Conservation (phyloP, 2,797 vertebrate species). For the Ctenopoma kingsleyae region DNA sequence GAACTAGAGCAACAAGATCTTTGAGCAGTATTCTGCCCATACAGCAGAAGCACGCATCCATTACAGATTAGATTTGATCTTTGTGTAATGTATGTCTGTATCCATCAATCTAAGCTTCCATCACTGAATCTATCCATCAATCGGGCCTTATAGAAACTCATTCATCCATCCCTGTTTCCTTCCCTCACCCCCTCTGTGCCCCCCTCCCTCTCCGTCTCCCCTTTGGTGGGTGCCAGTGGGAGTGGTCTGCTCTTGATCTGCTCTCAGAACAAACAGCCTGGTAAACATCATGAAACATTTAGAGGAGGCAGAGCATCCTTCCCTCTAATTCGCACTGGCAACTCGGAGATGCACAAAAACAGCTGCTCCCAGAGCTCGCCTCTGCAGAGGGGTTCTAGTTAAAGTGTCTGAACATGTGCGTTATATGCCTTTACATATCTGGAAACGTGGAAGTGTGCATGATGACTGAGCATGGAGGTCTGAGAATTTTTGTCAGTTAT, state of each 20-base stretch:
- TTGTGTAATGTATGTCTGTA: slow-evolving; percentile 21
- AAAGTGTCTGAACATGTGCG: slow-evolving; percentile 12
- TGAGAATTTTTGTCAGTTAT: slow-evolving; percentile 5
- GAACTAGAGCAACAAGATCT: neutral
- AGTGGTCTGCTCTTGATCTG: slow-evolving; percentile 82
- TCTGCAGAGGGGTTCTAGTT: slow-evolving; percentile 42
- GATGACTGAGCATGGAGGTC: neutral
- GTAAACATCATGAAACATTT: slow-evolving; percentile 91
- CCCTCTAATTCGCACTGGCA: slow-evolving; percentile 82
- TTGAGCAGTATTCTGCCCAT: neutral
- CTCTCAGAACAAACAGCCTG: slow-evolving; percentile 84
- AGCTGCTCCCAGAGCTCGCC: slow-evolving; percentile 76
- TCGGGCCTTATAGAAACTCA: slow-evolving; percentile 25
- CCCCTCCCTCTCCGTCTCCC: neutral
- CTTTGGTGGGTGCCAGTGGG: slow-evolving; percentile 67
- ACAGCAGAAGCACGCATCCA: slow-evolving; percentile 5
- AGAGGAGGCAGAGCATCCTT: slow-evolving; percentile 82
- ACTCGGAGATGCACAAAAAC: slow-evolving; percentile 73
- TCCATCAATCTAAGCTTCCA: slow-evolving; percentile 36
- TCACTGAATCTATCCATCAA: slow-evolving; percentile 42
- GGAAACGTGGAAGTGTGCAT: slow-evolving; percentile 2
- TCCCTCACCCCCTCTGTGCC: slow-evolving; percentile 25
- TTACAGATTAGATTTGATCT: slow-evolving; percentile 30
- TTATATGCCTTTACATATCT: slow-evolving; percentile 12
- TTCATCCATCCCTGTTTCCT: slow-evolving; percentile 44